Evolutionary conservation across 2,797 vertebrate genomes (phyloP).

Genomic region (Siniperca obscura): DNA sequence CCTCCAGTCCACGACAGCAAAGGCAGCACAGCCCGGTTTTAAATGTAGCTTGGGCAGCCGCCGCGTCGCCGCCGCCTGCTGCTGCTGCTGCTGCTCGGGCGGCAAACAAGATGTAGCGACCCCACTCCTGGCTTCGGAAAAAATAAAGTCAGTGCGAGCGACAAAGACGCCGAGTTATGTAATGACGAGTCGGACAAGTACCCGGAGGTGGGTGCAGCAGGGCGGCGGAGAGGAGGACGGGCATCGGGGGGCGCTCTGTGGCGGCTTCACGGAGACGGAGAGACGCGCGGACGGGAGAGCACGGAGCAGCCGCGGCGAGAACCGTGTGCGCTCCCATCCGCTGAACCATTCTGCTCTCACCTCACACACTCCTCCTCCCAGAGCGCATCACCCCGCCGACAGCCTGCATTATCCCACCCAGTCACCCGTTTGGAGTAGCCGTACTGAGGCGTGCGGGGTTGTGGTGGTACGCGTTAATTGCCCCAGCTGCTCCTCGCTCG

Average conservation of each 20-base stretch:
- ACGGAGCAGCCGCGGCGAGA: conserved; percentile 53
- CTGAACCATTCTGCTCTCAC: conserved; percentile 49
- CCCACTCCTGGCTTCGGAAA: neutral
- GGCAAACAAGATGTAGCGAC: neutral
- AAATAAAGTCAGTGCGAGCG: conserved; percentile 18
- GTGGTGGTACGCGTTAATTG: neutral
- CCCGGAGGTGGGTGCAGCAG: conserved; percentile 41
- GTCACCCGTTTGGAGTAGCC: conserved; percentile 2
- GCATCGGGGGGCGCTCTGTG: conserved; percentile 23
- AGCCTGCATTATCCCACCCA: conserved; percentile 12
- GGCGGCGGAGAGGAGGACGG: conserved; percentile 42
- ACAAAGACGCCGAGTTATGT: conserved; percentile 61
- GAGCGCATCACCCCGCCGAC: conserved; percentile 23
- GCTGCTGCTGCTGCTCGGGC: conserved; percentile 19
- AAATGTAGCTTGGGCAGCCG: conserved; percentile 18
- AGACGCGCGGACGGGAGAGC: conserved; percentile 50
- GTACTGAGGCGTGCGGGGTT: conserved; percentile 25
- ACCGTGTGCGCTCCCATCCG: conserved; percentile 62
- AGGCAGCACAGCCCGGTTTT: conserved; percentile 20
- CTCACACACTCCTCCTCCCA: conserved; percentile 41
- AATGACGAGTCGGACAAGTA: conserved; percentile 47
- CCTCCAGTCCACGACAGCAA: conserved; percentile 51
- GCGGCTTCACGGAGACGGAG: conserved; percentile 40
- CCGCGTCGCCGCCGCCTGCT: neutral
- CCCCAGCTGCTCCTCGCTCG: conserved; percentile 24